Evolutionary conservation across 2,797 vertebrate genomes (phyloP), one percentile per base, ranked within the genome.

Genomic region (Rhynchotus rufescens): DNA sequence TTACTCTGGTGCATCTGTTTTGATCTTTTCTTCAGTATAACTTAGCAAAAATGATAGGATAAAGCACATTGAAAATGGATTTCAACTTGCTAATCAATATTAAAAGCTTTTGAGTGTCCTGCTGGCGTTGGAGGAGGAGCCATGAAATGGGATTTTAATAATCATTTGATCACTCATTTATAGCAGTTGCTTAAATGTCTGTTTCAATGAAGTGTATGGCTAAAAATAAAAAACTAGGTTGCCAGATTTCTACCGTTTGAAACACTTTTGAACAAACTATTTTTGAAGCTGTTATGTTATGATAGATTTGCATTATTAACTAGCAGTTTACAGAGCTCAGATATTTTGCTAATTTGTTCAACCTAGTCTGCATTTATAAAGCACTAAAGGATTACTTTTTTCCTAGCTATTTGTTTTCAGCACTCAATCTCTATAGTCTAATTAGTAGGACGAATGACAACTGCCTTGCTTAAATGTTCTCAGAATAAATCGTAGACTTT

Each of bases 111-210:
- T 57, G 32, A 95, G 67, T 94, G 72, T 95, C 92, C 86, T 94
- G 88, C 94, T 96, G 91, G 78, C 87, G 9, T 54, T 95, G 92
- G 89, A 93, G 92, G 73, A 88, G 73, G 92, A 95, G 72, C 91
- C 87, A 87, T 95, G 91, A 96, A 97, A 95, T 96, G 95, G 93
- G 95, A 96, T 97, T 94, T 94, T 95, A 96, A 90, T 97, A 96
- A 93, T 97, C 95, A 98, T 98, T 98, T 98, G 98, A 98, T 98
- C 98, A 98, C 98, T 98, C 98, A 98, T 98, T 98, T 98, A 98
- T 97, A 98, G 98, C 98, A 98, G 98, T 98, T 98, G 94, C 93
- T 97, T 97, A 95, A 96, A 96, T 95, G 96, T 97, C 93, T 95
- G 89, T 94, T 97, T 97, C 94, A 86, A 96, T 95, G 95, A 96